Base-by-base conservation (phyloP, 2,888 invertebrate species). In the Nebria salina region DNA sequence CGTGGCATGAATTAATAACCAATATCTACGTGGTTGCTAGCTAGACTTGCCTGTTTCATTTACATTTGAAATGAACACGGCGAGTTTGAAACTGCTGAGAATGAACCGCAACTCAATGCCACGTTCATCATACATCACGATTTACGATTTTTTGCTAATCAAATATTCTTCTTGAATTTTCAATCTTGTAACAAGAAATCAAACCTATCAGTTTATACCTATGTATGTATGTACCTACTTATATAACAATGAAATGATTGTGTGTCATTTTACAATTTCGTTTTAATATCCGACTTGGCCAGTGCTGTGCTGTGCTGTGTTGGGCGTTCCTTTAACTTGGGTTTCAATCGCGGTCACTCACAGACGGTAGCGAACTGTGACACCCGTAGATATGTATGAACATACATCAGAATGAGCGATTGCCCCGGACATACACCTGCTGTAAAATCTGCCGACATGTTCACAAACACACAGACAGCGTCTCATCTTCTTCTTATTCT, bases 61-160 rank as follows among this genome's bases (percentile, higher is more conserved):
- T 77, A 72, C 77, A 77, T 77, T 77, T 77, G 77, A 77, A 77
- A 77, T 77, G 77, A 77, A 20, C 20, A 20, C 20, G 20, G 20
- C 72, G 77, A 42, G 70, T 77, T 77, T 72, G 72, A 26, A 26
- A 43, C 68, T 34, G 72, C 54, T 5, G 70, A 70, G 15, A 13
- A 25, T 54, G 54, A 54, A 11, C 54, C 54, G 54, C 54, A 54
- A 13, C 6, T 54, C 54, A 54, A 54, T 54, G 54, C 54, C 54
- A 54, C 54, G 13, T 13, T 54, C 54, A 34, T 34, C 34, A 54
- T 54, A 54, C 54, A 54, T 54, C 54, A 54, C 54, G 54, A 54
- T 54, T 54, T 54, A 7, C 54, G 8, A 13, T 11, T 54, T 54
- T 54, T 54, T 54, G 8, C 54, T 54, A 54, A 54, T 54, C 11